Percentiles rank a stretch among this genome's conserved stretches.
phyloP scores from a whole-genome alignment of 2,113 vertebrate genomes.

The Nothocercus nigrocapillus region DNA sequence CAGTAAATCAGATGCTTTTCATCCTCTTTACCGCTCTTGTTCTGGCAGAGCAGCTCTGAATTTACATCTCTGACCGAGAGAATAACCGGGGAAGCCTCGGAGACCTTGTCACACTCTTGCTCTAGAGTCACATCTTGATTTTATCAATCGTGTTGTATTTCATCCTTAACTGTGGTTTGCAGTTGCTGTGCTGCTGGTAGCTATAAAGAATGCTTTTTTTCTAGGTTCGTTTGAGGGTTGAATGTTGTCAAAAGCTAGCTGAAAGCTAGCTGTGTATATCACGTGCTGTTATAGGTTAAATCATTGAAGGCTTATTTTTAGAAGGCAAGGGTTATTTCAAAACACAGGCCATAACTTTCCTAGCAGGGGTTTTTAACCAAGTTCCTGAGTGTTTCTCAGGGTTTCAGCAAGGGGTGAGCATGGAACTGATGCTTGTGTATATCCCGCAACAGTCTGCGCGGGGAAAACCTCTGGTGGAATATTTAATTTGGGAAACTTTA shows the following conservation, averaged over 20 bases:
- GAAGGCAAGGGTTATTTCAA: constrained; percentile 44
- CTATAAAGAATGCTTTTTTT: not conserved
- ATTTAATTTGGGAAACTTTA: not conserved
- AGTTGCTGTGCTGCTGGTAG: not conserved
- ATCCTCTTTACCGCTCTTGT: not conserved
- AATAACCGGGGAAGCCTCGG: not conserved
- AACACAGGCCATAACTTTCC: constrained; percentile 4
- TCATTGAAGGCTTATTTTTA: constrained; percentile 18
- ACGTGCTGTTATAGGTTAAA: constrained; percentile 23
- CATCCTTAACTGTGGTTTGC: not conserved
- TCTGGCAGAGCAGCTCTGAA: not conserved
- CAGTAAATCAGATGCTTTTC: not conserved
- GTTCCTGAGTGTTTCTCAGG: not conserved
- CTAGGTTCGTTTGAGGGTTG: not conserved
- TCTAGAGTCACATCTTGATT: not conserved
- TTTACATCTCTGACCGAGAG: not conserved
- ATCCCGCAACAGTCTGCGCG: not conserved
- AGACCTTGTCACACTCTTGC: not conserved
- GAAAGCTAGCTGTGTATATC: not conserved
- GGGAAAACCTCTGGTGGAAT: not conserved
- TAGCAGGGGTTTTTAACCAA: not conserved
- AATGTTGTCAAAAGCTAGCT: not conserved
- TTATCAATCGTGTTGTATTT: not conserved
- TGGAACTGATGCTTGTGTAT: fast-evolving
- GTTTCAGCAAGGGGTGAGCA: not conserved